Conservation (phyloP, 92 coral and sea anemone genomes). For the Phenganax subtilis region DNA sequence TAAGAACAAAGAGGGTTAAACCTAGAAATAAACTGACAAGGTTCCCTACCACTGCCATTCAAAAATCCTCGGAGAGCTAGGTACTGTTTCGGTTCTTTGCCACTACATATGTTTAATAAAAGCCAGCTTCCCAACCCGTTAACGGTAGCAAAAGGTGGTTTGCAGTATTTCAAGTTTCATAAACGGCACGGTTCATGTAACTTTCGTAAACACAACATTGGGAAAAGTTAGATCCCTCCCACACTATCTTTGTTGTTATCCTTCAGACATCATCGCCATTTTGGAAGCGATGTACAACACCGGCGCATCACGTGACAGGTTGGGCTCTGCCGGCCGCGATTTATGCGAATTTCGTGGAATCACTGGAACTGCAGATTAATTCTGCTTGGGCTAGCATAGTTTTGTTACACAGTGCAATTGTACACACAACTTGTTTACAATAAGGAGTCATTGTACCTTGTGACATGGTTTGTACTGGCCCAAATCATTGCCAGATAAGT, state of each 20-base stretch:
- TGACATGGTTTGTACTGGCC: too few species aligned
- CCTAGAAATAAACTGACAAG: conserved; percentile 20
- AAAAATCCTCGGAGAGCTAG: conserved; percentile 20
- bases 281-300: conserved; percentile 33
- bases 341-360: background rate
- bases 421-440: too few species aligned
- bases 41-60: conserved; percentile 46
- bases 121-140: conserved; percentile 25
- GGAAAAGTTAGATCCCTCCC: conserved; percentile 43
- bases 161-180: background rate
- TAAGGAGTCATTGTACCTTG: too few species aligned
- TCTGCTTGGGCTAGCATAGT: too few species aligned
- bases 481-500: too few species aligned
- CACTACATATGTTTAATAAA: conserved; percentile 23
- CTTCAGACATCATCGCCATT: conserved; percentile 41
- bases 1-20: conserved; percentile 7
- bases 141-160: background rate
- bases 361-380: too few species aligned
- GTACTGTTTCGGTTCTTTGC: conserved; percentile 18
- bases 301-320: conserved; percentile 37
- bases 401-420: too few species aligned
- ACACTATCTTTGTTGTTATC: conserved; percentile 40
- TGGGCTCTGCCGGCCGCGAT: conserved; percentile 23
- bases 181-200: conserved; percentile 37
- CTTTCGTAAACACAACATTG: conserved; percentile 33